Percentiles rank a stretch among this genome's conserved stretches.
Conservation (phyloP, 2,888 invertebrate species). For the Mythimna ferrago region DNA sequence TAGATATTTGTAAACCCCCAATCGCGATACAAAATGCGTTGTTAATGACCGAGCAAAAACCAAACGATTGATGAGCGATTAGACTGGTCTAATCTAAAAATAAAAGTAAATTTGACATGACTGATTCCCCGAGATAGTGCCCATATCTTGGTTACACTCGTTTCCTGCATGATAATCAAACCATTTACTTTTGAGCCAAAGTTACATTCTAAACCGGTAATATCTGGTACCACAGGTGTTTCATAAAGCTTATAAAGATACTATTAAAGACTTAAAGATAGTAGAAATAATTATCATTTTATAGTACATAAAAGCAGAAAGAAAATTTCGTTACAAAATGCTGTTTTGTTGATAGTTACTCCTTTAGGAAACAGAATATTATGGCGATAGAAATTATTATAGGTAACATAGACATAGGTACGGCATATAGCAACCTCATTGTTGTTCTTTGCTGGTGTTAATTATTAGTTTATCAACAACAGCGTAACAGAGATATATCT, state of each 20-base stretch:
- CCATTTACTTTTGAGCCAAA: conserved; percentile 38
- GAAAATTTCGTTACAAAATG: not conserved
- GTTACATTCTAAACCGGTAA: conserved; percentile 48
- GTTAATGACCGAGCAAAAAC: conserved; percentile 24
- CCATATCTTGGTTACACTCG: conserved; percentile 55
- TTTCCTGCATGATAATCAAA: conserved; percentile 59
- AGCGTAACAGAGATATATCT: conserved; percentile 62
- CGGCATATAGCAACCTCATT: conserved; percentile 14
- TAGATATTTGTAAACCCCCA: conserved; percentile 13
- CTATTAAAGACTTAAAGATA: conserved; percentile 49
- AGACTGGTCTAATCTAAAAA: conserved; percentile 26
- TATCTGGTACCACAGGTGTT: conserved; percentile 46
- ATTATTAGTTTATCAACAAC: conserved; percentile 61
- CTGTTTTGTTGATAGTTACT: not conserved
- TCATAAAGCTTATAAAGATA: conserved; percentile 45
- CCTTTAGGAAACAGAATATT: not conserved
- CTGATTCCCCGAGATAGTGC: conserved; percentile 31
- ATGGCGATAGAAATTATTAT: not conserved
- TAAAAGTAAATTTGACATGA: conserved; percentile 35
- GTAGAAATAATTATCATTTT: conserved; percentile 26
- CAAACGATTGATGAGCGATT: not conserved
- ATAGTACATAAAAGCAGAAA: conserved; percentile 1
- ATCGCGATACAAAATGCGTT: conserved; percentile 32
- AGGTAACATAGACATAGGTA: conserved; percentile 3
- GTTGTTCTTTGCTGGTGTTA: conserved; percentile 54